Percentiles rank a stretch among this genome's conserved stretches.
Evolutionary conservation across 2,888 invertebrate species (phyloP).

Genomic region (Anthophora plumipes): DNA sequence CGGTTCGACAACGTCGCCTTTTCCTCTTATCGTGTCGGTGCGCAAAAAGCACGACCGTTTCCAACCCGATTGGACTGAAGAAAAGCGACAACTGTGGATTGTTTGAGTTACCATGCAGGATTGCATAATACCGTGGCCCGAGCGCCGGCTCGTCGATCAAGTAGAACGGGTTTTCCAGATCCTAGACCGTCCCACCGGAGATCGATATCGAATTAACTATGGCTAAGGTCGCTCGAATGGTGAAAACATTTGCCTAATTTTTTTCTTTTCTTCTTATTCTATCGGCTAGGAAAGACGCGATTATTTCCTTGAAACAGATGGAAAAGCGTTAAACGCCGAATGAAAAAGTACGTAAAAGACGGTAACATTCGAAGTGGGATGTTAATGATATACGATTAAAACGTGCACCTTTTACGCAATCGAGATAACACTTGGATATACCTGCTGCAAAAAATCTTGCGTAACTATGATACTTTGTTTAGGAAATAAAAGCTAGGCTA

Average conservation of each 20-base stretch:
- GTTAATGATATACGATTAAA: no score
- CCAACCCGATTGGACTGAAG: background rate
- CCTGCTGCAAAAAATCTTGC: no score
- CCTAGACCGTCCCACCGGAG: background rate
- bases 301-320: no score
- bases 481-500: no score
- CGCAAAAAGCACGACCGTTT: slow-evolving; percentile 11
- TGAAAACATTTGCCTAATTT: background rate
- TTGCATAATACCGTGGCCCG: slow-evolving; percentile 32
- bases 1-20: slow-evolving; percentile 21
- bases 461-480: no score
- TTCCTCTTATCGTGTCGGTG: slow-evolving; percentile 7
- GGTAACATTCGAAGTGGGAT: no score
- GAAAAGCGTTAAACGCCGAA: no score
- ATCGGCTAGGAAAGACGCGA: no score
- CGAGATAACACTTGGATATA: no score
- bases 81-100: slow-evolving; percentile 30
- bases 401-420: no score
- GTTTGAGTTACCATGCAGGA: slow-evolving; percentile 32
- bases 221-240: background rate
- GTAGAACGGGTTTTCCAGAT: slow-evolving; percentile 29
- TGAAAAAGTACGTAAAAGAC: no score
- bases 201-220: slow-evolving; percentile 19
- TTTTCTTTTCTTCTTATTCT: no score
- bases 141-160: background rate